phyloP scores from a whole-genome alignment of 2,113 vertebrate species.

The Callipepla squamata region DNA sequence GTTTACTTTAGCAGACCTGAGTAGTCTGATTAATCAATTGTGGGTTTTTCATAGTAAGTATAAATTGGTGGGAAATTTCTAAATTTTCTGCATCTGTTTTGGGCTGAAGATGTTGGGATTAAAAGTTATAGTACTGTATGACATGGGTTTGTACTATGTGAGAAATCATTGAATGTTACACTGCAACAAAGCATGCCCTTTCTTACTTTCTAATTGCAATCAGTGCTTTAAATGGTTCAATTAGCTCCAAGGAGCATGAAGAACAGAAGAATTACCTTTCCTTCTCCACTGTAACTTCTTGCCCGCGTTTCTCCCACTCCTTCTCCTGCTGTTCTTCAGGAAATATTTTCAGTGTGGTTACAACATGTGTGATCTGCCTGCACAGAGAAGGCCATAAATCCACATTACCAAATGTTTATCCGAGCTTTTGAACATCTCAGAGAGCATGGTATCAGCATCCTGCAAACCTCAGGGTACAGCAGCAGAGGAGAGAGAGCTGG shows the following conservation, averaged over 20 bases:
- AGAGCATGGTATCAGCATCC: background rate
- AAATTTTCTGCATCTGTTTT: background rate
- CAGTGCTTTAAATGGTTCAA: background rate
- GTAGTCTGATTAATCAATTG: background rate
- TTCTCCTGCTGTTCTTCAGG: background rate
- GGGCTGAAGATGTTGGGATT: background rate
- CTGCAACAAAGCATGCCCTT: accelerated
- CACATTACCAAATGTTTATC: background rate
- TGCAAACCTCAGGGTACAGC: background rate
- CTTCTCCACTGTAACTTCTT: background rate
- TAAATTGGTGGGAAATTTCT: background rate
- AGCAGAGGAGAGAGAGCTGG: background rate
- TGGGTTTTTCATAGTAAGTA: background rate
- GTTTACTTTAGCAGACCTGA: background rate
- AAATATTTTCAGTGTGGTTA: slow-evolving; percentile 2
- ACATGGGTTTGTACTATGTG: background rate
- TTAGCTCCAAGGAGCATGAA: background rate
- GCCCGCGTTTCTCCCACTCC: background rate
- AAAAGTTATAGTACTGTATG: background rate
- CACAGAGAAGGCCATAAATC: background rate
- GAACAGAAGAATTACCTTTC: background rate
- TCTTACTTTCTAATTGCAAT: background rate
- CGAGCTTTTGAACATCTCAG: background rate
- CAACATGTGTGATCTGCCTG: background rate
- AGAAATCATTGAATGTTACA: background rate